Percentiles rank a stretch among this genome's conserved stretches.
phyloP scores from a whole-genome alignment of 1,140 invertebrate genomes.

The Ceratina japonica region DNA sequence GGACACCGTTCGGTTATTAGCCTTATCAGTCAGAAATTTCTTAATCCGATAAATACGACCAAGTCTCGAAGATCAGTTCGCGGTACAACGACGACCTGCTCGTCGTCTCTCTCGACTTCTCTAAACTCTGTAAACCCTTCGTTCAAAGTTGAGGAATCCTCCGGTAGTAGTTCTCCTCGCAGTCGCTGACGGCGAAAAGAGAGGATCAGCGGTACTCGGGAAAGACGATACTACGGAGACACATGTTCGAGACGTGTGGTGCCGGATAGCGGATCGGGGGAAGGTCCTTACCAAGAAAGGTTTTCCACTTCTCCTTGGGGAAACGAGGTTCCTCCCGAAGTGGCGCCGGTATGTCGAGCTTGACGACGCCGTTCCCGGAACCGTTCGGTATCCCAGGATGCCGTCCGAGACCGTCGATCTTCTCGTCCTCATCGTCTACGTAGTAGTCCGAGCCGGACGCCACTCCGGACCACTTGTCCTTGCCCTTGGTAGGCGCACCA shows the following conservation, averaged over 20 bases:
- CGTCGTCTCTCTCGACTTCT: not conserved
- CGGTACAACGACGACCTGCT: not conserved
- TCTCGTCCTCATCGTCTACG: slow-evolving; percentile 76
- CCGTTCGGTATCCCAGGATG: slow-evolving; percentile 72
- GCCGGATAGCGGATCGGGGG: too few relatives aligned
- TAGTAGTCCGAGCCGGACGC: slow-evolving; percentile 74
- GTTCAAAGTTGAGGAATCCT: not conserved
- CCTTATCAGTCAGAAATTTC: slow-evolving; percentile 3
- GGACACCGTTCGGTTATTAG: too few relatives aligned
- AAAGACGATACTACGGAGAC: not conserved
- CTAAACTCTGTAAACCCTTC: not conserved
- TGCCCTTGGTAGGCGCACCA: slow-evolving; percentile 73
- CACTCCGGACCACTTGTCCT: slow-evolving; percentile 75
- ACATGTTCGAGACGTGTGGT: too few relatives aligned
- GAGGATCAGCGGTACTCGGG: not conserved
- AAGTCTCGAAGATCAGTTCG: not conserved
- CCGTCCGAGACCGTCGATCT: slow-evolving; percentile 73
- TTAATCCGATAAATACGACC: not conserved
- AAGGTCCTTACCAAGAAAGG: slow-evolving; percentile 80
- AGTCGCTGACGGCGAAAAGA: not conserved
- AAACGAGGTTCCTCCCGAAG: slow-evolving; percentile 83
- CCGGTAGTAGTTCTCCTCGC: not conserved
- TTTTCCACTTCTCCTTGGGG: slow-evolving; percentile 87
- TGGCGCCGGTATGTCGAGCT: slow-evolving; percentile 81
- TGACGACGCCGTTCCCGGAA: slow-evolving; percentile 77